Evolutionary conservation across 2,888 invertebrate genomes (phyloP), one percentile per base, ranked within the genome.

Genomic region (Antheraea assamensis): DNA sequence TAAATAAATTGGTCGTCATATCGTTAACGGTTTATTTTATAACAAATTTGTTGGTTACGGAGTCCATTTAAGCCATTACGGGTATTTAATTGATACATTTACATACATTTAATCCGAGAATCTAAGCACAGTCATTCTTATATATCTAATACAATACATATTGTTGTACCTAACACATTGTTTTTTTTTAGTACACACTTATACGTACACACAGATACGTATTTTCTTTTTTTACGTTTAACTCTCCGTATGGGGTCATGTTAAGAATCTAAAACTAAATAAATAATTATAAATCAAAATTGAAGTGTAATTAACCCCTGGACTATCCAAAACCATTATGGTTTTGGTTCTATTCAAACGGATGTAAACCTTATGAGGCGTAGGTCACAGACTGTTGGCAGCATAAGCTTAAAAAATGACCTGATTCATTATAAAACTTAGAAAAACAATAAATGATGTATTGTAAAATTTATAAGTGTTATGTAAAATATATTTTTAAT

Each of bases 151-250:
- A 31, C 15, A 31, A 31, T 66, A 73, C 68, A 35, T 49, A 66
- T 66, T 52, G 21, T 70, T 61, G 70, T 64, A n/a, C n/a, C n/a
- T n/a, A 66, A 27, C 73, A 77, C 73, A 72, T 64, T 58, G n/a
- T 58, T 75, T 72, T 76, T 75, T 75, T 77, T 75, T 75, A 71
- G 72, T 74, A 78, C 71, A 66, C 76, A 73, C 21, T 64, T 31
- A 66, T 66, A 66, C n/a, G 66, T 31, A 66, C 30, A 31, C 61
- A 58, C 24, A 24, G 8, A 5, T 19, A 24, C 24, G 24, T 19
- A 19, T 17, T 31, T 8, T 42, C 42, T 42, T 42, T 42, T 42
- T 13, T 8, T 66, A 66, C 68, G n/a, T 35, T 68, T 19, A 35
- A 35, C 21, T 64, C 58, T 24, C 30, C 61, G 61, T 64, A 64